Evolutionary conservation across 2,797 vertebrate species (phyloP), one percentile per base, ranked within the genome.

Genomic region (Brachyrhaphis roseni): DNA sequence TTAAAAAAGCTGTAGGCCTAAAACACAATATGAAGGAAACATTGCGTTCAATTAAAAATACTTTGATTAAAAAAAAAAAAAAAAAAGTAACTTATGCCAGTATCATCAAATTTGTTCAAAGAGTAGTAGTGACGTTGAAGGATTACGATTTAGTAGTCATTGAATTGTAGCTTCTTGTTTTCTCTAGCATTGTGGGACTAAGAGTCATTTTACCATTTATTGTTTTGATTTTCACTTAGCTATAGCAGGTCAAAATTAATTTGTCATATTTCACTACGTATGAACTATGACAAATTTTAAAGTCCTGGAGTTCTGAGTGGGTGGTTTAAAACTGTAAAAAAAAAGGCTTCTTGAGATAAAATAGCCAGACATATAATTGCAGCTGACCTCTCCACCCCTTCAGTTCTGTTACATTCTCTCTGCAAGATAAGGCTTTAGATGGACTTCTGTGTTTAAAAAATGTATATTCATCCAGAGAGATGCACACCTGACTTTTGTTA

Each of bases 401-500:
- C 36, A 41, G 36, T 26, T 41, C 23, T 68, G 39, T 68, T 68
- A 26, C 36, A 68, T 41, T 8, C 64, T 68, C 64, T 68, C 20
- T 68, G 64, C 8, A 41, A 41, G 36, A 26, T 41, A 68, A 68
- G 10, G 18, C 18, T 41, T 66, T 66, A 23, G 18, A 26, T 41
- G 36, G 36, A 68, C 36, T 26, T 66, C 34, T 23, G 62, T 39
- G 28, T 36, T 66, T 23, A 66, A 66, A 62, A 13, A 59, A 15
- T 31, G 0, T 66, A 66, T 39, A 47, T 46, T 45, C 8, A 20
- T 11, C n/a, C 53, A 62, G 28, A 26, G 59, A 26, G 43, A 78
- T 28, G 84, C 84, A 82, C 72, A 96, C 95, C 94, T 94, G 90
- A 0, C 51, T n/a, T 82, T 91, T 94, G 72, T 72, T 88, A 57